phyloP scores from a whole-genome alignment of 2,888 invertebrate species.

The Trachelus tabidus region DNA sequence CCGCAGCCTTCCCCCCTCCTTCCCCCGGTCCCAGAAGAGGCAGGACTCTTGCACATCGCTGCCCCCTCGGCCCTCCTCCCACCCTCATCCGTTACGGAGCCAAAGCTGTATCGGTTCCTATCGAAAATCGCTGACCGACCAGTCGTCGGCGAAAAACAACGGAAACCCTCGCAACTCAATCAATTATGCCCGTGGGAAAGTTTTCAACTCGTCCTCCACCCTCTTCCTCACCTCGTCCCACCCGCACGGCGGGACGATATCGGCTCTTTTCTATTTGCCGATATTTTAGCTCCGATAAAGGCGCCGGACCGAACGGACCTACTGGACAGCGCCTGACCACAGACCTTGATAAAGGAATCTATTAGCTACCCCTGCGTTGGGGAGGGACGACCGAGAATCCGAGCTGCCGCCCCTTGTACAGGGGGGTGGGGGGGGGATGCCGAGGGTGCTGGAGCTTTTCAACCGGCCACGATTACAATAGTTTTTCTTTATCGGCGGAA shows the following conservation, averaged over 20 bases:
- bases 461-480: slow-evolving; percentile 1
- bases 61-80: background rate
- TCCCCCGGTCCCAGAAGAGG: too few relatives aligned
- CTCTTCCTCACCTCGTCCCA: too few relatives aligned
- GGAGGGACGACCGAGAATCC: slow-evolving; percentile 12
- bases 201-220: slow-evolving; percentile 34
- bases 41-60: too few relatives aligned
- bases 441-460: background rate
- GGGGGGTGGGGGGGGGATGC: too few relatives aligned
- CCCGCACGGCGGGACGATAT: background rate
- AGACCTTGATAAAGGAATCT: slow-evolving; percentile 55
- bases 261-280: slow-evolving; percentile 48
- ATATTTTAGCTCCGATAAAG: slow-evolving; percentile 55
- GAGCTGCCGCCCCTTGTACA: too few relatives aligned
- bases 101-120: slow-evolving; percentile 4
- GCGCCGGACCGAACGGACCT: slow-evolving; percentile 34
- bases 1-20: background rate
- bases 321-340: background rate
- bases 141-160: slow-evolving; percentile 13
- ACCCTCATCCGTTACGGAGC: background rate
- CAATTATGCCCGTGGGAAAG: slow-evolving; percentile 28
- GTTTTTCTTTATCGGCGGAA: background rate
- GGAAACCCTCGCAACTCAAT: slow-evolving; percentile 10
- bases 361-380: slow-evolving; percentile 36
- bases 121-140: slow-evolving; percentile 17